Conservation (phyloP, 35 echinoderm and acorn worm species). For the Apostichopus japonicus region DNA sequence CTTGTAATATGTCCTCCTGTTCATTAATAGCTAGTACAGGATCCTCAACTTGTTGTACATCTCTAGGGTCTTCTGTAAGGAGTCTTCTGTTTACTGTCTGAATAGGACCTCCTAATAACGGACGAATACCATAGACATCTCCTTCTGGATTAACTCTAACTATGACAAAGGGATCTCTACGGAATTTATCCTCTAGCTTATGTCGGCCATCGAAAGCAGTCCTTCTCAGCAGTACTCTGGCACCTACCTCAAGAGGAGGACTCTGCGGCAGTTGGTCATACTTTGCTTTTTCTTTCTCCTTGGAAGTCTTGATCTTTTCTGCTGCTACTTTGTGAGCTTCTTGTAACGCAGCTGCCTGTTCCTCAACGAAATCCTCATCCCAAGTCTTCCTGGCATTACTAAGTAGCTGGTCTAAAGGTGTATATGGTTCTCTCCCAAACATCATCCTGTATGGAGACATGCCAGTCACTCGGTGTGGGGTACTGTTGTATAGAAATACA, state of each 20-base stretch:
- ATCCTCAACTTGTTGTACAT: not conserved
- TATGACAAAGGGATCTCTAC: not conserved
- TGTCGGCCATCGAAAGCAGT: conserved; percentile 33
- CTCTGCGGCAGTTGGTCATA: conserved; percentile 4
- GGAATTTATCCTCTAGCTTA: conserved; percentile 7
- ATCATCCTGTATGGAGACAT: conserved; percentile 31
- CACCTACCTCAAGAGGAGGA: conserved; percentile 31
- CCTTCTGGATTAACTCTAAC: conserved; percentile 23
- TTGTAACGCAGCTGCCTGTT: conserved; percentile 6
- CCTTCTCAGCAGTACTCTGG: conserved; percentile 18
- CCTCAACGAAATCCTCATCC: conserved; percentile 47
- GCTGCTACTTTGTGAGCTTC: conserved; percentile 1
- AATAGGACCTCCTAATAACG: conserved; percentile 30
- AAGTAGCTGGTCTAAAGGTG: conserved; percentile 28
- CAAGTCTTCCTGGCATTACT: conserved; percentile 1
- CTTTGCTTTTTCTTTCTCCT: not conserved
- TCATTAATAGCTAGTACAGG: too few relatives aligned
- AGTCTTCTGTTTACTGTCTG: conserved; percentile 25
- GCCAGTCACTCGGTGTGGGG: conserved; percentile 45
- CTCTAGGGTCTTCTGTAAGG: conserved; percentile 3
- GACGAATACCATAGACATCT: conserved; percentile 37
- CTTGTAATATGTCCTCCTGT: too few relatives aligned
- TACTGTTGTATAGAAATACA: conserved; percentile 57
- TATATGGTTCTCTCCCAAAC: conserved; percentile 51
- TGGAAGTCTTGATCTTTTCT: not conserved